Evolutionary conservation across 2,888 invertebrate species (phyloP), one percentile per base, ranked within the genome.

Genomic region (Tipula vernalis): DNA sequence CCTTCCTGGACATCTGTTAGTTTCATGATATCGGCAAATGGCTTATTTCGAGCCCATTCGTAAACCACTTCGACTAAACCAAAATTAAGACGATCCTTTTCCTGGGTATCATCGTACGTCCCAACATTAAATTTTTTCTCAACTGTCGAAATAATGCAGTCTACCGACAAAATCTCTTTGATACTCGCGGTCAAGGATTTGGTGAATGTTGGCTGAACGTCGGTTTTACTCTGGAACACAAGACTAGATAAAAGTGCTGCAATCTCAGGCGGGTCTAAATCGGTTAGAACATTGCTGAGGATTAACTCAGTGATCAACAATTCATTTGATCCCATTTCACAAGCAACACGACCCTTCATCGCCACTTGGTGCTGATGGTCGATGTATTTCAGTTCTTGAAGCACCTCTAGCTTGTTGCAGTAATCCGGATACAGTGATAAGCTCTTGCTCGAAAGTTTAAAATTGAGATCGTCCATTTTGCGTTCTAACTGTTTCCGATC

Each of bases 1-100:
- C 99, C 99, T 91, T 99, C 99, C 90, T 99, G 99, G 0, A 98
- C 96, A 88, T 98, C 97, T 0, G 98, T 99, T 87, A 98, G 92
- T 88, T 95, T 93, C 95, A 98, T 98, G 87, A 99, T 98, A 89
- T 98, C 96, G 0, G 96, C 95, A 92, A 99, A 99, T 0, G 98
- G 96, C 93, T 95, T 95, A 89, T 97, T 96, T 86, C 95, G 93
- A 0, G 99, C 98, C 99, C 99, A 99, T 90, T 98, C 97, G 90
- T 98, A 97, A 0, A 99, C 98, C 1, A 98, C 98, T 89, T 97
- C 94, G 36, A 97, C 95, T n/a, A 99, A 92, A 0, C 97, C 97
- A 91, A 98, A 99, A 91, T 98, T 97, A 44, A 96, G 93, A 86
- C 94, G 93, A 71, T 94, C 94, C 44, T 94, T 93, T 41, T 94